These are phyloP conservation scores for Onthophagus sagittarius DNA, from an alignment of 2,888 invertebrate species.

Conservation along the genomic window DNA sequence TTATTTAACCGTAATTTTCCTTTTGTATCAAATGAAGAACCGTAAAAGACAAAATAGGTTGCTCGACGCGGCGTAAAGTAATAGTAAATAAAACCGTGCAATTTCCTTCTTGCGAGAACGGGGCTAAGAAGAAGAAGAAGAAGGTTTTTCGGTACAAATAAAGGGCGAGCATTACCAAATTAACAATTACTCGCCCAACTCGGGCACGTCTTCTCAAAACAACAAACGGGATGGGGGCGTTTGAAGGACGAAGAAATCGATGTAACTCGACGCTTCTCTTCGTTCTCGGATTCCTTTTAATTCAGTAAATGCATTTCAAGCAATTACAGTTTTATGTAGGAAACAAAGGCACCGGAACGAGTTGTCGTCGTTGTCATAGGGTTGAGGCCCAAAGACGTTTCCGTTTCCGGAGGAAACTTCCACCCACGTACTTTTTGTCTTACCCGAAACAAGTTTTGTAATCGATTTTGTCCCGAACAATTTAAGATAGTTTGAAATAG, in stretches of 20 bases:
- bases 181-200: conserved; percentile 4
- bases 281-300: not conserved
- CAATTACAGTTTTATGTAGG: conserved; percentile 12
- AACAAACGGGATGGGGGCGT: not conserved
- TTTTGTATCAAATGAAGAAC: not conserved
- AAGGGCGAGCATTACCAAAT: not conserved
- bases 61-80: not conserved
- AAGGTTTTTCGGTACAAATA: not conserved
- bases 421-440: not conserved
- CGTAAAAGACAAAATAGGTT: not conserved
- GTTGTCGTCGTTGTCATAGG: not conserved
- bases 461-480: not conserved
- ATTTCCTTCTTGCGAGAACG: not conserved
- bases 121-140: not conserved
- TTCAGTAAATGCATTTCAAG: conserved; percentile 12
- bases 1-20: not conserved
- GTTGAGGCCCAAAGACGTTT: not conserved
- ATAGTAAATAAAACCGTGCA: not conserved
- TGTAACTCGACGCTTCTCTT: not conserved
- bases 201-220: not conserved
- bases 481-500: not conserved
- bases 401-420: not conserved
- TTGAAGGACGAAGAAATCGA: conserved; percentile 2
- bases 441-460: not conserved
- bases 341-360: not conserved